Percentiles rank a stretch among this genome's conserved stretches.
phyloP scores from a whole-genome alignment of 2,797 vertebrate genomes.

The Lepilemur septentrionalis region DNA sequence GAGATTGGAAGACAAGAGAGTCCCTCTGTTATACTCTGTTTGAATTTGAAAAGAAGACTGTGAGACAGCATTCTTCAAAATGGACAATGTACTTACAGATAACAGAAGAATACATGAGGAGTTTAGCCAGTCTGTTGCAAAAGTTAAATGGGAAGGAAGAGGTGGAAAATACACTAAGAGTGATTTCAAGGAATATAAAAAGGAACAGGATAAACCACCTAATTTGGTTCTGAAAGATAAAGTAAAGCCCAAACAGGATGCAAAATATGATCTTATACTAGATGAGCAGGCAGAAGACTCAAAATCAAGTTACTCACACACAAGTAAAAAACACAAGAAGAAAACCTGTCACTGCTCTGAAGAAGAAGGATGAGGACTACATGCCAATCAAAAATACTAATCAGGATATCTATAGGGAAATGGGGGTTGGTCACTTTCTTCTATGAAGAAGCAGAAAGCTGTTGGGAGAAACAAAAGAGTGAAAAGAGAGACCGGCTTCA shows the following conservation, averaged over 20 bases:
- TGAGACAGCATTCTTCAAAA: conserved; percentile 98
- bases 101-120: conserved; percentile 97
- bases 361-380: conserved; percentile 88
- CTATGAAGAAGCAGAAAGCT: conserved; percentile 82
- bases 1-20: conserved; percentile 96
- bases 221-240: conserved; percentile 95
- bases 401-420: conserved; percentile 84
- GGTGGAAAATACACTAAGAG: conserved; percentile 95
- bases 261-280: conserved; percentile 93
- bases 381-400: conserved; percentile 89
- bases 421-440: conserved; percentile 78
- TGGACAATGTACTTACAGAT: conserved; percentile 99
- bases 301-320: conserved; percentile 80
- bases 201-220: conserved; percentile 88
- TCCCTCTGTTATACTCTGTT: conserved; percentile 98
- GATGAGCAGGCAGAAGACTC: conserved; percentile 89
- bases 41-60: conserved; percentile 99
- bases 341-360: conserved; percentile 91
- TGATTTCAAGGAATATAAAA: conserved; percentile 97
- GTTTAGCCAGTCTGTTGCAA: conserved; percentile 98
- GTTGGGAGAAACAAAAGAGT: conserved; percentile 85
- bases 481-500: conserved; percentile 86
- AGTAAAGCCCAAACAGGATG: conserved; percentile 92
- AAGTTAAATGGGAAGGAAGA: conserved; percentile 98
- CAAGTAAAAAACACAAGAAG: conserved; percentile 91